Evolutionary conservation across 1,140 invertebrate species (phyloP), one percentile per base, ranked within the genome.

Genomic region (Centruroides vittatus): DNA sequence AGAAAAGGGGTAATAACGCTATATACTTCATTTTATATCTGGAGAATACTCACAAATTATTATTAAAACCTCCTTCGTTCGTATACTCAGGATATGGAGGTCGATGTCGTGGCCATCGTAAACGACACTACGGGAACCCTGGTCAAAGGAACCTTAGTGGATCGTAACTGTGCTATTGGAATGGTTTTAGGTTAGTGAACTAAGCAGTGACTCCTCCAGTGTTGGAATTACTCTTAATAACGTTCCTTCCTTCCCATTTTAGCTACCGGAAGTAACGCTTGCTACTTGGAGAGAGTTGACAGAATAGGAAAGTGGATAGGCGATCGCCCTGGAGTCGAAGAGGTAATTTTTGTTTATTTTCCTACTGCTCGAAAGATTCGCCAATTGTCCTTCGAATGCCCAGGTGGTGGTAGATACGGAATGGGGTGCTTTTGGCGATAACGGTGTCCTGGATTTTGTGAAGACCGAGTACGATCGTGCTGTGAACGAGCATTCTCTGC

Each of bases 361-460:
- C n/a, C n/a, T n/a, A n/a, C n/a, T n/a, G n/a, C n/a, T n/a, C n/a
- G n/a, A 35, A 4, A 41, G 7, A 41, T 7, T 13, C 61, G 23
- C 47, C 7, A 50, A 35, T 48, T 58, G n/a, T 50, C 54, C 36
- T 12, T 48, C 4, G 8, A n/a, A n/a, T 58, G 53, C 61, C 35
- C 63, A 88, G 82, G 82, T 88, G 50, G 80, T 87, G 59, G 82
- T 89, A 61, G 86, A 89, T 69, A 84, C 84, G 48, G 87, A 90
- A 73, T 87, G 84, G 83, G 87, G n/a, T n/a, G n/a, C n/a, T n/a
- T n/a, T n/a, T n/a, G n/a, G n/a, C n/a, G n/a, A n/a, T n/a, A n/a
- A n/a, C n/a, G n/a, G n/a, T n/a, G n/a, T n/a, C n/a, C n/a, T n/a
- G n/a, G n/a, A n/a, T n/a, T n/a, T n/a, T n/a, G n/a, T n/a, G n/a